These are phyloP conservation scores for Gallinago nigripennis DNA, from an alignment of 2,797 vertebrate genomes.

Conservation along the genomic window DNA sequence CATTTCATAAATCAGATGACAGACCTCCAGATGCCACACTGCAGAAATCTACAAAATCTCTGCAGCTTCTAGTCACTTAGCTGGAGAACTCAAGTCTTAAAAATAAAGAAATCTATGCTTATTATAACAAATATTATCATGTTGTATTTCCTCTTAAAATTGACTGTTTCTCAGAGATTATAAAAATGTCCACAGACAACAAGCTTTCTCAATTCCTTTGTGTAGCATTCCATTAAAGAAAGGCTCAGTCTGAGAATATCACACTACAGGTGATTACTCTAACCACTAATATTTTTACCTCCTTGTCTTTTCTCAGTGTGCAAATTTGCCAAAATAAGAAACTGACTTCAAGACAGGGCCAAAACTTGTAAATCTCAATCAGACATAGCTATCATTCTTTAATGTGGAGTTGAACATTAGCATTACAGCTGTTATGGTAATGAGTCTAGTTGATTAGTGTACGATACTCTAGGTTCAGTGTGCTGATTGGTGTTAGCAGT, in stretches of 20 bases:
- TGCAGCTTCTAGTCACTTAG: neutral
- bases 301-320: neutral
- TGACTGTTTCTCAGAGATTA: neutral
- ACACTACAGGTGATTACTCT: neutral
- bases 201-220: neutral
- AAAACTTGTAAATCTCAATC: neutral
- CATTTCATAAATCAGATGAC: constrained; percentile 33
- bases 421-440: fast-evolving
- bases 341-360: neutral
- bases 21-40: neutral
- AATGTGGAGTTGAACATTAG: fast-evolving
- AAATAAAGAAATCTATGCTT: neutral
- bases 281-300: neutral
- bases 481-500: neutral
- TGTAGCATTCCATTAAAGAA: neutral
- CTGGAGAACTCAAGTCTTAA: neutral
- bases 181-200: neutral
- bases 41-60: neutral
- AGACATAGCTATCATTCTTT: neutral
- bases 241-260: neutral
- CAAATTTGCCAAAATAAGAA: neutral
- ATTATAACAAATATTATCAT: neutral
- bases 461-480: neutral
- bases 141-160: neutral
- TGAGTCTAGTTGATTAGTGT: neutral